These are phyloP conservation scores for Drosophila algonquin DNA, from an alignment of 2,888 invertebrate species.

Conservation along the genomic window DNA sequence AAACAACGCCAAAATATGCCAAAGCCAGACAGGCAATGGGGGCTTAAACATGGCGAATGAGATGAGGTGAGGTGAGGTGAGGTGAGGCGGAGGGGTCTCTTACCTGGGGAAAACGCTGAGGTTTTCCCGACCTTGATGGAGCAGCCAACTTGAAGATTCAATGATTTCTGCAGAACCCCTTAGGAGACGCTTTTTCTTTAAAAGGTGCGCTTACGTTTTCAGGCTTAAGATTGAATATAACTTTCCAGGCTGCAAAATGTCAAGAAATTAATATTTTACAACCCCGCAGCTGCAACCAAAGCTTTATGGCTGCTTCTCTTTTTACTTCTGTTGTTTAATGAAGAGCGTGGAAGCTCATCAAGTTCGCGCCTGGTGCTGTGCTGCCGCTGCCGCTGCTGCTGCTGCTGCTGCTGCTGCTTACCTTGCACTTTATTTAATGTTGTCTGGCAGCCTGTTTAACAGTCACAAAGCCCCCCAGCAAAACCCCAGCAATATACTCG, in stretches of 20 bases:
- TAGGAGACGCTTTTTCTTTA: not conserved
- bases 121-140: not conserved
- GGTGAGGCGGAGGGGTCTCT: too few species aligned
- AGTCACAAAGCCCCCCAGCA: slow-evolving; percentile 7
- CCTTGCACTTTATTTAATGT: slow-evolving; percentile 36
- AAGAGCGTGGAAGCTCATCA: not conserved
- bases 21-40: slow-evolving; percentile 7
- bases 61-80: not conserved
- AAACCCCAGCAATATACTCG: slow-evolving; percentile 40
- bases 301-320: not conserved
- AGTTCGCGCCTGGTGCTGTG: not conserved
- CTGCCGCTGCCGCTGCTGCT: not conserved
- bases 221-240: not conserved
- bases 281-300: not conserved
- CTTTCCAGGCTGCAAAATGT: not conserved
- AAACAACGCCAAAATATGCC: slow-evolving; percentile 39
- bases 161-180: not conserved
- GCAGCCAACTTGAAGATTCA: not conserved
- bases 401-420: slow-evolving; percentile 8
- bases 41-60: not conserved
- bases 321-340: not conserved
- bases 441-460: slow-evolving; percentile 23
- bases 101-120: not conserved
- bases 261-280: not conserved
- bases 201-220: not conserved